These are phyloP conservation scores for Festucalex cinctus DNA, from an alignment of 2,113 vertebrate genomes.

Conservation along the genomic window DNA sequence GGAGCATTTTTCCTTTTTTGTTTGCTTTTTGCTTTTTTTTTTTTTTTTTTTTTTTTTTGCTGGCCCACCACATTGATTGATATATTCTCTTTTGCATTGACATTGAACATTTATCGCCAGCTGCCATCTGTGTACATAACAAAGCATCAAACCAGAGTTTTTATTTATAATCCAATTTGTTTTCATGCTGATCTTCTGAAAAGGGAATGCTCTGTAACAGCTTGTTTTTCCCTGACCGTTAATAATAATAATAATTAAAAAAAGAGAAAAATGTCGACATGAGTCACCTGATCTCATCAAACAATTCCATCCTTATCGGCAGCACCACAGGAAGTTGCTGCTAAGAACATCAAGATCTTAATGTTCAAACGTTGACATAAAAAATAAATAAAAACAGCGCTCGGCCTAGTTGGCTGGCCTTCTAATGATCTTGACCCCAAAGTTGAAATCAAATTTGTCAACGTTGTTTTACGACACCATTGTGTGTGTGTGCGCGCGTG, in stretches of 20 bases:
- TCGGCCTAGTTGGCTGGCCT: constrained; percentile 4
- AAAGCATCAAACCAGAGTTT: background rate
- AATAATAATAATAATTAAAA: background rate
- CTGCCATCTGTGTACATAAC: background rate
- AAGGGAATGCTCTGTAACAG: background rate
- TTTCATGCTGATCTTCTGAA: background rate
- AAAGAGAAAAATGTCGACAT: background rate
- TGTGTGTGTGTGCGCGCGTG: constrained; percentile 21
- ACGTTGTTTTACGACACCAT: constrained; percentile 56
- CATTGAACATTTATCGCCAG: background rate
- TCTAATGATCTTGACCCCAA: constrained; percentile 25
- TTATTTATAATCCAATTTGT: background rate
- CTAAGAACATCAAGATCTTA: background rate
- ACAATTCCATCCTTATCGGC: constrained; percentile 16
- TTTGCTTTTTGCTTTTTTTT: no score
- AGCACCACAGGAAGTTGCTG: background rate
- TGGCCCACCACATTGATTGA: constrained; percentile 34
- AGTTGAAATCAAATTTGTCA: constrained; percentile 17
- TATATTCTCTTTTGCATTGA: background rate
- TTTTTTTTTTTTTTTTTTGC: constrained; percentile 3
- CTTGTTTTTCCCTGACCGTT: background rate
- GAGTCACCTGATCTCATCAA: constrained; percentile 1
- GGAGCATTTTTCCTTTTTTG: background rate
- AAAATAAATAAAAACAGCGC: constrained; percentile 1
- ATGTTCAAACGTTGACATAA: background rate